Conservation (phyloP, 2,113 vertebrate species). For the Mellivora capensis region DNA sequence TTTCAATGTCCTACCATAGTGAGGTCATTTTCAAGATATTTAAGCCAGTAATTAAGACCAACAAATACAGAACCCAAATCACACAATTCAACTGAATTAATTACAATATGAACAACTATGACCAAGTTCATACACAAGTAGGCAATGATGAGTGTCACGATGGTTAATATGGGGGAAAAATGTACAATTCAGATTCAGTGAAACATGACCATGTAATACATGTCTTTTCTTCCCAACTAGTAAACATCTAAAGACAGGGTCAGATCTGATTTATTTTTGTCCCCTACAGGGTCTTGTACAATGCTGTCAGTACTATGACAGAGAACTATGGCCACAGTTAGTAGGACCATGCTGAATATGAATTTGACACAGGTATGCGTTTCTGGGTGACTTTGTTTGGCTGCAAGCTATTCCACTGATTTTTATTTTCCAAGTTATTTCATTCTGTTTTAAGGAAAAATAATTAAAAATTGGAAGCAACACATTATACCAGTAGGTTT, state of each 20-base stretch:
- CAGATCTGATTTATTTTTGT: not conserved
- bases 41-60: not conserved
- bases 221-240: not conserved
- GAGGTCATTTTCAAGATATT: conserved; percentile 9
- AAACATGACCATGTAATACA: not conserved
- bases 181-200: not conserved
- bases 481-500: not conserved
- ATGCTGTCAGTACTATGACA: not conserved
- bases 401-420: not conserved
- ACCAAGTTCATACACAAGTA: not conserved
- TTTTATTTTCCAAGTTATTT: conserved; percentile 5
- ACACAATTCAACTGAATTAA: not conserved
- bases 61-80: not conserved
- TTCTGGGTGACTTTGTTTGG: not conserved
- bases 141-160: not conserved
- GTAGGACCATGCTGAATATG: not conserved
- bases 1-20: not conserved
- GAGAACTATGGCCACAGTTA: not conserved
- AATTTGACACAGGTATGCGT: not conserved
- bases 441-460: not conserved
- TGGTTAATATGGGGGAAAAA: not conserved
- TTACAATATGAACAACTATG: not conserved
- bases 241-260: not conserved
- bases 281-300: not conserved
- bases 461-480: conserved; percentile 13